These are phyloP conservation scores for Caenorhabditis latens DNA, from an alignment of 1,140 invertebrate species.

Conservation along the genomic window DNA sequence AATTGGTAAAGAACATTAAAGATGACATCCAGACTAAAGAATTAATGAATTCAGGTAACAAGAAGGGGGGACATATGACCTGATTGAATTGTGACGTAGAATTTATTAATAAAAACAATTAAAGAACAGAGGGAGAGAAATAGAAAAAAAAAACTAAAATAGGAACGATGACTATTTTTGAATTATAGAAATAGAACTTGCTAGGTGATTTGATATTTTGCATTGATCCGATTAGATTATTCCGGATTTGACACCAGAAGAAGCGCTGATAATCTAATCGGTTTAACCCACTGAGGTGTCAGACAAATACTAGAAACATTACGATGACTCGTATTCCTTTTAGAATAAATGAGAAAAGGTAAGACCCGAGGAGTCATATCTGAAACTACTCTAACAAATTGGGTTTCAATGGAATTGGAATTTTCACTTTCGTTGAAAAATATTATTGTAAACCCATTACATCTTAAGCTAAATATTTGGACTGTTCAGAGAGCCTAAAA, in stretches of 20 bases:
- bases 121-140: not conserved
- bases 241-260: not conserved
- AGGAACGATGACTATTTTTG: not conserved
- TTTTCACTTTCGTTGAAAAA: no score
- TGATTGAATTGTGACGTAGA: constrained; percentile 28
- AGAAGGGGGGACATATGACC: constrained; percentile 1
- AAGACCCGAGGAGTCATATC: no score
- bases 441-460: no score
- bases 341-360: not conserved
- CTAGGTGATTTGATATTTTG: not conserved
- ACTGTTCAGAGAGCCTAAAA: no score
- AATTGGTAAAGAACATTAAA: not conserved
- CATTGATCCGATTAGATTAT: not conserved
- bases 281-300: constrained; percentile 5
- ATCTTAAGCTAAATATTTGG: no score
- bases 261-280: not conserved
- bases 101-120: not conserved
- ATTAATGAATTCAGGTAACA: not conserved
- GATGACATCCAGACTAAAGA: constrained; percentile 15
- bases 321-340: constrained; percentile 1
- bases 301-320: not conserved
- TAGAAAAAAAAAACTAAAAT: not conserved
- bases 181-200: not conserved
- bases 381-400: no score
- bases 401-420: no score